These are phyloP conservation scores for Melolontha melolontha DNA, from an alignment of 2,888 invertebrate species.

Conservation along the genomic window DNA sequence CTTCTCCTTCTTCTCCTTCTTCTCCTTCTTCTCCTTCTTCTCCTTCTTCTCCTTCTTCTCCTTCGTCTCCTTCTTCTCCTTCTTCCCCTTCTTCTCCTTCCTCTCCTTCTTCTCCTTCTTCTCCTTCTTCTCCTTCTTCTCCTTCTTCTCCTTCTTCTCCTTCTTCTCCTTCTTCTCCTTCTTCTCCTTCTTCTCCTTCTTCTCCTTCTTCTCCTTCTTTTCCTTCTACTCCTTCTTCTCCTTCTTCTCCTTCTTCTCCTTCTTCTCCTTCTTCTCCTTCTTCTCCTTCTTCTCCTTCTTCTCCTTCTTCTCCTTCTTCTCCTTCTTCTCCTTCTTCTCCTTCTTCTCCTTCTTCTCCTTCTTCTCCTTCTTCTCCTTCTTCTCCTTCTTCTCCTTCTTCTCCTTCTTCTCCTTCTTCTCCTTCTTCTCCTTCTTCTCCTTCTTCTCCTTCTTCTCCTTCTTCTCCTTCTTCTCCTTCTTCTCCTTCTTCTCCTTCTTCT, in stretches of 20 bases:
- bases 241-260: constrained; percentile 26
- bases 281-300: constrained; percentile 28
- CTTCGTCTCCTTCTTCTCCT: background rate
- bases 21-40: background rate
- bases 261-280: constrained; percentile 26
- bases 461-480: constrained; percentile 2
- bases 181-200: constrained; percentile 24
- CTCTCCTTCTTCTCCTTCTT: constrained; percentile 1
- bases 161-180: constrained; percentile 32
- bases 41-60: constrained; percentile 1
- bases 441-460: constrained; percentile 4
- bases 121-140: background rate
- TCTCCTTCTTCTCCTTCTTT: constrained; percentile 32
- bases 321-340: constrained; percentile 33
- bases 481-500: background rate
- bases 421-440: constrained; percentile 7
- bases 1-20: constrained; percentile 7
- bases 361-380: constrained; percentile 41
- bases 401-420: constrained; percentile 24
- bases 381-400: constrained; percentile 25
- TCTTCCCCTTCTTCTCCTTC: constrained; percentile 1
- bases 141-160: constrained; percentile 23
- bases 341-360: constrained; percentile 44
- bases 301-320: constrained; percentile 50
- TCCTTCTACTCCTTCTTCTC: constrained; percentile 41